Evolutionary conservation across 2,888 invertebrate genomes (phyloP).

Genomic region (Pemphredon lugubris): DNA sequence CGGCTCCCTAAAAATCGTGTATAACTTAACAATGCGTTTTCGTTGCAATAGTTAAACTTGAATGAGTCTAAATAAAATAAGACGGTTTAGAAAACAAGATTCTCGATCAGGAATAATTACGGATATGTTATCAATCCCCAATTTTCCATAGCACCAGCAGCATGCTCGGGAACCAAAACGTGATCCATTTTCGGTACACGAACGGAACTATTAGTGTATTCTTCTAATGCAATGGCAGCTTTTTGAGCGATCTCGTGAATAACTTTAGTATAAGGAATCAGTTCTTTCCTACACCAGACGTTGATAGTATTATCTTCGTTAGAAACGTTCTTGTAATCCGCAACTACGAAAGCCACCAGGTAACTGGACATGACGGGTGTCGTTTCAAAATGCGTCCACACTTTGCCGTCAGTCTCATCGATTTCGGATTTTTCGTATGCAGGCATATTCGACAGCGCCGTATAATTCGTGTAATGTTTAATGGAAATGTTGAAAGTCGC

Average conservation of each 20-base stretch:
- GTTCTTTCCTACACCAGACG: conserved; percentile 61
- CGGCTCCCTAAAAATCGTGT: too few species aligned
- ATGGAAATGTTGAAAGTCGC: conserved; percentile 86
- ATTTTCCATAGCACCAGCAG: conserved; percentile 95
- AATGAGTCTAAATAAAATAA: too few species aligned
- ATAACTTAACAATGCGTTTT: too few species aligned
- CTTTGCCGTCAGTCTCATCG: conserved; percentile 10
- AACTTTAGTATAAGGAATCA: conserved; percentile 64
- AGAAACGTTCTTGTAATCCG: conserved; percentile 79
- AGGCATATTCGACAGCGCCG: conserved; percentile 78
- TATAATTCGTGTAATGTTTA: conserved; percentile 82
- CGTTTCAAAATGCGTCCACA: conserved; percentile 57
- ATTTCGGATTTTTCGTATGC: conserved; percentile 7
- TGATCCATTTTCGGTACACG: conserved; percentile 87
- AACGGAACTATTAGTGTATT: conserved; percentile 48
- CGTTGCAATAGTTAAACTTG: too few species aligned
- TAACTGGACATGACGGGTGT: conserved; percentile 82
- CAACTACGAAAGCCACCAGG: conserved; percentile 84
- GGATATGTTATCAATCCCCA: conserved; percentile 94
- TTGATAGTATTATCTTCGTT: conserved; percentile 59
- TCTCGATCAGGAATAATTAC: too few species aligned
- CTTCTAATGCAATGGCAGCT: conserved; percentile 81
- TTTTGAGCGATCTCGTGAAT: conserved; percentile 80
- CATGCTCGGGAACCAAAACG: conserved; percentile 91
- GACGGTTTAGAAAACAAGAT: too few species aligned